Conservation (phyloP, 2,113 vertebrate genomes). For the Tichodroma muraria region DNA sequence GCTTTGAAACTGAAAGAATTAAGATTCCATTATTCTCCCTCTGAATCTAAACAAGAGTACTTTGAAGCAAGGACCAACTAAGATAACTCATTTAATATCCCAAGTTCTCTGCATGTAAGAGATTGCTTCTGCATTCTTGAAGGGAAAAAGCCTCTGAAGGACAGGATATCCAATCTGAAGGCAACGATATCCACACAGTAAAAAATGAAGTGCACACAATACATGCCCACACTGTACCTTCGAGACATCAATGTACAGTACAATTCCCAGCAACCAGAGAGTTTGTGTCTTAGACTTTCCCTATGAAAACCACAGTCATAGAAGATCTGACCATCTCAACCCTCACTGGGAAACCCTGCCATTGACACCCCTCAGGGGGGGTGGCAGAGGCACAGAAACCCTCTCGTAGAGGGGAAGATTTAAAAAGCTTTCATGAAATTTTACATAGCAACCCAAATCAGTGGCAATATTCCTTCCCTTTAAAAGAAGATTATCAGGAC, state of each 20-base stretch:
- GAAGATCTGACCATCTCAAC: neutral
- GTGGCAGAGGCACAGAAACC: neutral
- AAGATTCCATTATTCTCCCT: slow-evolving; percentile 36
- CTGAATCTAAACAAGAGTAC: slow-evolving; percentile 26
- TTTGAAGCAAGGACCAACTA: slow-evolving; percentile 6
- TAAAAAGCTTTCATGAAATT: neutral
- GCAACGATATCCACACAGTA: neutral
- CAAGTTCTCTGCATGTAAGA: neutral
- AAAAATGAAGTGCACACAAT: neutral
- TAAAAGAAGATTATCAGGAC: neutral
- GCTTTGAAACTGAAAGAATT: slow-evolving; percentile 48
- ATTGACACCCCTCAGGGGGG: accelerated
- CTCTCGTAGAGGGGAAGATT: neutral
- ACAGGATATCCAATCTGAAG: too few relatives aligned
- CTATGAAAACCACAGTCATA: accelerated
- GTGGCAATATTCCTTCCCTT: neutral
- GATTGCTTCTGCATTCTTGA: neutral
- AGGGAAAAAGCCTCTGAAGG: neutral
- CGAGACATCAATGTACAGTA: neutral
- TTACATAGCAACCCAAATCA: neutral
- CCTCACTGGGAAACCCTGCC: neutral
- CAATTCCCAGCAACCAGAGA: neutral
- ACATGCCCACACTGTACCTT: neutral
- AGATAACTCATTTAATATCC: neutral
- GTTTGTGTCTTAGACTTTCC: neutral